phyloP scores from a whole-genome alignment of 2,797 vertebrate genomes.

The Holocentrus rufus region DNA sequence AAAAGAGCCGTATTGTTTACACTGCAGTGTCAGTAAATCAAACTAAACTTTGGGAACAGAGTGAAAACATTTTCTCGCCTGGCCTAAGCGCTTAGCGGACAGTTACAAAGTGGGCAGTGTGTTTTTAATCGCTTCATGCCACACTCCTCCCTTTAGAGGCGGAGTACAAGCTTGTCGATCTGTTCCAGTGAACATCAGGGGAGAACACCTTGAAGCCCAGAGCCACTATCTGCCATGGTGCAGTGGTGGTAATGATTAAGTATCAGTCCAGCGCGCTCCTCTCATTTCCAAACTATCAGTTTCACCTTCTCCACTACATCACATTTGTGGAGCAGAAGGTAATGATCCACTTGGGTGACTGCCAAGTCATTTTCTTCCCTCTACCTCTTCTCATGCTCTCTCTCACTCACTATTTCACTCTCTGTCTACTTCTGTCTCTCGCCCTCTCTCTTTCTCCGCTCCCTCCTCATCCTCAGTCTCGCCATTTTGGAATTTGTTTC shows the following conservation, averaged over 20 bases:
- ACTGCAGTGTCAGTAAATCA: constrained; percentile 58
- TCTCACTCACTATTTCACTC: constrained; percentile 56
- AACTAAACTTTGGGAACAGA: constrained; percentile 43
- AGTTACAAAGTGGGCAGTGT: constrained; percentile 76
- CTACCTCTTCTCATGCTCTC: constrained; percentile 45
- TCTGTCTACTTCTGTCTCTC: constrained; percentile 42
- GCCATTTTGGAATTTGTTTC: constrained; percentile 54
- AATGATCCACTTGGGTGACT: constrained; percentile 79
- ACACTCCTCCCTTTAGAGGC: constrained; percentile 65
- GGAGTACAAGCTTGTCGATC: constrained; percentile 74
- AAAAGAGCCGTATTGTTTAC: constrained; percentile 33
- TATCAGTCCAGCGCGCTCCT: constrained; percentile 70
- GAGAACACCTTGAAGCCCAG: constrained; percentile 74
- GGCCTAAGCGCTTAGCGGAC: constrained; percentile 59
- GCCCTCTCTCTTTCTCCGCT: constrained; percentile 29
- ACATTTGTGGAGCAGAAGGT: constrained; percentile 76
- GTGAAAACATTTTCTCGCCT: constrained; percentile 53
- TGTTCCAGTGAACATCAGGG: constrained; percentile 75
- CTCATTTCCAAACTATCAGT: constrained; percentile 81
- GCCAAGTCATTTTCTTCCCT: constrained; percentile 73
- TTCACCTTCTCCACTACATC: constrained; percentile 79
- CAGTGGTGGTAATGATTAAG: constrained; percentile 77
- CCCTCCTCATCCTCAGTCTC: constrained; percentile 38
- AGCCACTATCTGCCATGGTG: constrained; percentile 73
- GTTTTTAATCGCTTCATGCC: constrained; percentile 74